Conservation (phyloP, 2,888 invertebrate species). For the Julus scandinavius region DNA sequence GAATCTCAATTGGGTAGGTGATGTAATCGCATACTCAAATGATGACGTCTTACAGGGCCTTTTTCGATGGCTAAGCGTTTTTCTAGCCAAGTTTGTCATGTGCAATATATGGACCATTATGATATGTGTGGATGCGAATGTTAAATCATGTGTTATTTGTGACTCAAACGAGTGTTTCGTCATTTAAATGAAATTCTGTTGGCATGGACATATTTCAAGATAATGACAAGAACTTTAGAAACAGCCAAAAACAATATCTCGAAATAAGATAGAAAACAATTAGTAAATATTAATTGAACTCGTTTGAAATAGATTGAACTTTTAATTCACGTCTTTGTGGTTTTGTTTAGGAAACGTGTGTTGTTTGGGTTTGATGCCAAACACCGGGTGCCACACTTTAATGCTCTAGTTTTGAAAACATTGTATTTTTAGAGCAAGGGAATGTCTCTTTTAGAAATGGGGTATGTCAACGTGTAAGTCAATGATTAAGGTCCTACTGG, state of each 20-base stretch:
- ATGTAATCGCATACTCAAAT: neutral
- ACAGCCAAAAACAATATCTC: too few species aligned
- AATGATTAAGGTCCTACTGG: too few species aligned
- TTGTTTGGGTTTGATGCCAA: neutral
- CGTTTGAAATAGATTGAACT: too few species aligned
- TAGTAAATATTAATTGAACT: too few species aligned
- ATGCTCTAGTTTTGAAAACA: neutral
- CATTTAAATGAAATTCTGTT: too few species aligned
- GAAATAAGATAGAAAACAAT: too few species aligned
- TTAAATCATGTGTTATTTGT: neutral
- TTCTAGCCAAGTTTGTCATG: neutral
- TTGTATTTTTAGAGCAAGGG: conserved; percentile 4
- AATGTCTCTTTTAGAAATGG: neutral
- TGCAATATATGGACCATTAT: neutral
- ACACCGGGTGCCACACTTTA: neutral
- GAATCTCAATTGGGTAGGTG: neutral
- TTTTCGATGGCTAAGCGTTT: neutral
- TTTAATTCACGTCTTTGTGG: neutral
- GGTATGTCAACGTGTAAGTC: neutral
- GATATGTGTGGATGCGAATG: neutral
- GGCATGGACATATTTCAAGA: too few species aligned
- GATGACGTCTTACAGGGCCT: neutral
- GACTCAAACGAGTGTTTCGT: neutral
- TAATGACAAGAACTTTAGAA: too few species aligned
- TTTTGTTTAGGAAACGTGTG: neutral